Evolutionary conservation across 2,797 vertebrate genomes (phyloP), one percentile per base, ranked within the genome.

Genomic region (Miichthys miiuy): DNA sequence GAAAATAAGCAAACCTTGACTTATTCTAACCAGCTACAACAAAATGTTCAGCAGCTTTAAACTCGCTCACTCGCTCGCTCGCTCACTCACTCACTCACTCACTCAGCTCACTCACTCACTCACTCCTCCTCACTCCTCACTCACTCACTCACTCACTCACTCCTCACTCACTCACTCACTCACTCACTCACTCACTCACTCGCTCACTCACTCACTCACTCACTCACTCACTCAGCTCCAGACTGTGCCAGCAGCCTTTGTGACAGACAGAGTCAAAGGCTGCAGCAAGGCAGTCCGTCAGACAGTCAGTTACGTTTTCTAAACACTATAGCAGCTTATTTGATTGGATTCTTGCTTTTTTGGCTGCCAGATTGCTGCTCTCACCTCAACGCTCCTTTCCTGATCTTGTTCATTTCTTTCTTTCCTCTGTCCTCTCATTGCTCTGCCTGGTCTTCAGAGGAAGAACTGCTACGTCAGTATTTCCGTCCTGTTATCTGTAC

Each of bases 311-410:
- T 57, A 82, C 11, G 27, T 62, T 70, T 67, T 68, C n/a, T n/a
- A 25, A 11, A 65, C 25, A 62, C 51, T 69, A 46, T 52, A 46
- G 55, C 30, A 64, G 41, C 25, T 77, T 50, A 82, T 84, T 81
- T 88, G 68, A 82, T 57, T 75, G 52, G 83, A 88, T 74, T 72
- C 64, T 65, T 75, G 46, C 27, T 68, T 78, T 78, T 83, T 68
- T 72, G 48, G 38, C 56, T 61, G 47, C 38, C 17, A 63, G 21
- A 77, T 68, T 71, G 47, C 48, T 34, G 47, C 70, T 74, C 61
- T 67, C 13, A 51, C 84, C 80, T 82, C 27, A 9, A 82, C 80
- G 64, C 44, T 56, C 2, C 55, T 57, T 41, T 80, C 52, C 83
- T 38, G 34, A 38, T 38, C 8, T 71, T 44, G 38, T 62, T 51